These are phyloP conservation scores for Ommatoiulus sabulosus DNA, from an alignment of 2,888 invertebrate genomes.

Conservation along the genomic window DNA sequence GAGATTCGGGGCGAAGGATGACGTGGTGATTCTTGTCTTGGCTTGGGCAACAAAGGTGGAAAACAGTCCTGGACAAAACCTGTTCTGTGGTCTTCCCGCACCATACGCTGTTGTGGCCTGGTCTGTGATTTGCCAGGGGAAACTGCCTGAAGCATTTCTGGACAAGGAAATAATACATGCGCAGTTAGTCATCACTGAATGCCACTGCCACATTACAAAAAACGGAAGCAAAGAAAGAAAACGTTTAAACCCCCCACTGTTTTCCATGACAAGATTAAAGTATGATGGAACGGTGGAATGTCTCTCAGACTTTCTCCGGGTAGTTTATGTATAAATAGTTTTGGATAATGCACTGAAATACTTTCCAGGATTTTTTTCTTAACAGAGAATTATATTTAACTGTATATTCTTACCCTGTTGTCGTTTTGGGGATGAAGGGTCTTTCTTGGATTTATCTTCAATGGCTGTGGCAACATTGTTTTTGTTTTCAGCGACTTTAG, in stretches of 20 bases:
- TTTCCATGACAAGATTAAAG: no score
- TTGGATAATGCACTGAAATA: background rate
- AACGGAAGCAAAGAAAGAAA: no score
- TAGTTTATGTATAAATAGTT: no score
- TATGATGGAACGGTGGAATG: no score
- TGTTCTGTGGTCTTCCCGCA: background rate
- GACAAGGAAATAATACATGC: background rate
- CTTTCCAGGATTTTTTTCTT: no score
- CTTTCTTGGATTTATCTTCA: background rate
- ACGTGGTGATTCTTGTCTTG: background rate
- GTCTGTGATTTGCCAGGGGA: background rate
- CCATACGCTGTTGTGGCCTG: background rate
- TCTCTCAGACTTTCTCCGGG: no score
- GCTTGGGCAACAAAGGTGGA: background rate
- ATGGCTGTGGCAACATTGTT: background rate
- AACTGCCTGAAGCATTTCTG: background rate
- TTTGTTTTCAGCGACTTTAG: background rate
- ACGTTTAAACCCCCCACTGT: background rate
- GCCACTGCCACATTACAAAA: no score
- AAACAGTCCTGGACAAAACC: background rate
- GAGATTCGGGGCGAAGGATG: background rate
- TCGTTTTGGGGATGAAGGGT: background rate
- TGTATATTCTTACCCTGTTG: background rate
- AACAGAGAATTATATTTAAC: background rate
- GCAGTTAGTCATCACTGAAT: no score